These are phyloP conservation scores for Pitta sordida DNA, from an alignment of 2,113 vertebrate species.

Conservation along the genomic window DNA sequence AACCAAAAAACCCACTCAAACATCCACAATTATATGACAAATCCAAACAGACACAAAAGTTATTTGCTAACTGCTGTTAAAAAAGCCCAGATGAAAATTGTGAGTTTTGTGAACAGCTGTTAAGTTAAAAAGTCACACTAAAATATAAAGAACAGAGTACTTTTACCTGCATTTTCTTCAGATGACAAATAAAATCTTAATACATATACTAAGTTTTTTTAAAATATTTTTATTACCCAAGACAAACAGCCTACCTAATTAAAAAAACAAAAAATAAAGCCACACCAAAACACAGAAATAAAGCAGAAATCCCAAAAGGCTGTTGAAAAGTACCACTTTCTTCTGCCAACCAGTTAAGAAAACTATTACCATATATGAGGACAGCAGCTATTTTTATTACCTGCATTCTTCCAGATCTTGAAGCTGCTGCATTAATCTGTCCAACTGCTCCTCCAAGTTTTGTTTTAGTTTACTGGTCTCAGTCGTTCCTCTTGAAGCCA, in stretches of 20 bases:
- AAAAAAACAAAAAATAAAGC: neutral
- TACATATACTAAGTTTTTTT: neutral
- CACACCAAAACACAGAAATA: neutral
- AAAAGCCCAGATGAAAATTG: neutral
- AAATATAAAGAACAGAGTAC: neutral
- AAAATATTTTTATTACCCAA: neutral
- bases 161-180: neutral
- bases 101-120: neutral
- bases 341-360: neutral
- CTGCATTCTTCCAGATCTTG: slow-evolving; percentile 97
- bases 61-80: neutral
- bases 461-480: slow-evolving; percentile 93
- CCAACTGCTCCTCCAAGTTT: slow-evolving; percentile 96
- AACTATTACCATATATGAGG: neutral
- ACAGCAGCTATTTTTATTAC: slow-evolving; percentile 58
- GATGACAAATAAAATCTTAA: neutral
- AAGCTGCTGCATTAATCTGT: slow-evolving; percentile 95
- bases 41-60: neutral
- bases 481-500: slow-evolving; percentile 94
- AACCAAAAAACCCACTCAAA: neutral
- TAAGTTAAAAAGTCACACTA: neutral
- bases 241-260: neutral
- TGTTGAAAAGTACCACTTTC: neutral
- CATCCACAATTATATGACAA: neutral
- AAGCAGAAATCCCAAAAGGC: neutral